A percentile compares a stretch with the other conserved stretches of the same genome.
Conservation (phyloP, 2,888 invertebrate genomes). For the Nowickia ferox region DNA sequence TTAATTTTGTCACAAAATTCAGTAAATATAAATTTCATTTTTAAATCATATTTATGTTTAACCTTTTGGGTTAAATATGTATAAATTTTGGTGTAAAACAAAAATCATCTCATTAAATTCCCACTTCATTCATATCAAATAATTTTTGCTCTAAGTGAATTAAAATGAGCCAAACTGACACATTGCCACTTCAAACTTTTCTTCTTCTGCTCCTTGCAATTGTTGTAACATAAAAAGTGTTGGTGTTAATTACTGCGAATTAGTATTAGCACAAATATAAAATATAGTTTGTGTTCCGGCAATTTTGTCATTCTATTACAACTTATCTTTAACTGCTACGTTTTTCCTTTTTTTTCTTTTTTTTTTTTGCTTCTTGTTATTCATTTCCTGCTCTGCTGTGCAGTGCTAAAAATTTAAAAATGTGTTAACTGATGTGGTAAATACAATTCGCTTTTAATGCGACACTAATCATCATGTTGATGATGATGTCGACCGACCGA, state of each 20-base stretch:
- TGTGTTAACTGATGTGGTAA: conserved; percentile 69
- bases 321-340: conserved; percentile 10
- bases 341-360: not conserved
- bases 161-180: conserved; percentile 43
- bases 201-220: conserved; percentile 8
- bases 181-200: conserved; percentile 45
- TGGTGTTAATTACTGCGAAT: conserved; percentile 43
- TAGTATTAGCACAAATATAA: conserved; percentile 47
- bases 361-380: not conserved
- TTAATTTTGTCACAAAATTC: too few relatives aligned
- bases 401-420: conserved; percentile 32
- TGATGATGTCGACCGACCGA: conserved; percentile 46
- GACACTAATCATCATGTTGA: conserved; percentile 70
- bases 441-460: conserved; percentile 70
- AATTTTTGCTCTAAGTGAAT: conserved; percentile 13
- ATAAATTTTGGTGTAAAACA: not conserved
- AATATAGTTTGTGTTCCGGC: conserved; percentile 58
- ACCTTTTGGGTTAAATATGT: not conserved
- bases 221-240: conserved; percentile 1
- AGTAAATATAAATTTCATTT: too few relatives aligned
- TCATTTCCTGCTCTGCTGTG: conserved; percentile 39
- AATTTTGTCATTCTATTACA: conserved; percentile 39
- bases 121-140: conserved; percentile 1
- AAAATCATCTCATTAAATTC: not conserved
- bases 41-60: too few relatives aligned